Conservation (phyloP, 2,113 vertebrate species). For the Hylia prasina region DNA sequence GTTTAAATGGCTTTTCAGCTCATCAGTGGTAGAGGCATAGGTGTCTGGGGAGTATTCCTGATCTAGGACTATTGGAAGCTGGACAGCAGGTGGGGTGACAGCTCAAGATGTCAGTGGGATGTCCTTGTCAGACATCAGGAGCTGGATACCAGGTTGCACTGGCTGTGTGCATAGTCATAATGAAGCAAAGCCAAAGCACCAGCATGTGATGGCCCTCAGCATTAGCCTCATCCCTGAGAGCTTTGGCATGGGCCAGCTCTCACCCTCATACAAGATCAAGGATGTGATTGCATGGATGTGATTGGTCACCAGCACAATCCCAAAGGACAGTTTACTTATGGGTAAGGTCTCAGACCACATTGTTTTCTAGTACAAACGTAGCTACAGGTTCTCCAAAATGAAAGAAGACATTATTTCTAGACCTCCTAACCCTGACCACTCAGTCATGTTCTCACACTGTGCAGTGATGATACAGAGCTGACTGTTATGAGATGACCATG, state of each 20-base stretch:
- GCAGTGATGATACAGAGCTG: background rate
- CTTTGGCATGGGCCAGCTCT: background rate
- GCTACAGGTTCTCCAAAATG: background rate
- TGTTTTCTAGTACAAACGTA: background rate
- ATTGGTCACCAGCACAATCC: background rate
- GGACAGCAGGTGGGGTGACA: background rate
- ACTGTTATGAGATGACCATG: background rate
- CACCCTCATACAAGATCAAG: background rate
- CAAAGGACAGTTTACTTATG: background rate
- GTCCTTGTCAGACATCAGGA: background rate
- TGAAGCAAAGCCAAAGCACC: background rate
- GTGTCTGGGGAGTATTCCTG: background rate
- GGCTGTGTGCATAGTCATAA: background rate
- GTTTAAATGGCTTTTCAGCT: background rate
- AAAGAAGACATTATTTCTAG: background rate
- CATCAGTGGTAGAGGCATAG: background rate
- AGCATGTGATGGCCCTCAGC: background rate
- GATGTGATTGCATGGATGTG: background rate
- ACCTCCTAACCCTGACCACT: background rate
- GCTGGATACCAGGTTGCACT: background rate
- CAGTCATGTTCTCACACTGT: background rate
- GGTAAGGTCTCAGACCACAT: background rate
- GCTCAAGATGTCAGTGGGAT: background rate
- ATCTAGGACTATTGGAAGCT: background rate
- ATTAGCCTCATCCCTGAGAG: background rate